Percentiles rank a stretch among this genome's conserved stretches.
Conservation (phyloP, 2,797 vertebrate species). For the Spinus olivaceus region DNA sequence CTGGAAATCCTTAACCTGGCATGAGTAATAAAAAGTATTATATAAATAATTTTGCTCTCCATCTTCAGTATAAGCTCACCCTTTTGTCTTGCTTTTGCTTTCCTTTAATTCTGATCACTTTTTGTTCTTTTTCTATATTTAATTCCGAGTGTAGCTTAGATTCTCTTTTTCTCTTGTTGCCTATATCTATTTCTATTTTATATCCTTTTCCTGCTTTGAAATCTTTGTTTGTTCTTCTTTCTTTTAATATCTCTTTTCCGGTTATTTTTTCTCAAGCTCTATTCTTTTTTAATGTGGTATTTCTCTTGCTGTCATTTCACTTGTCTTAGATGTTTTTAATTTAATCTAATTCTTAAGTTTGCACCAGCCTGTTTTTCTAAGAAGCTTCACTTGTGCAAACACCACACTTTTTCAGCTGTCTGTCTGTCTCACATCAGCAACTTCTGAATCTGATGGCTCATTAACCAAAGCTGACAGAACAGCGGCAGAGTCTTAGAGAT, state of each 20-base stretch:
- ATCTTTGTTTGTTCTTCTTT: background rate
- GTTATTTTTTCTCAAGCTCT: background rate
- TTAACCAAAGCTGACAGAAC: background rate
- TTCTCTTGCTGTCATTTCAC: background rate
- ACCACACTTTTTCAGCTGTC: background rate
- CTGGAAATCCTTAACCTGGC: background rate
- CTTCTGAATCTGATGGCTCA: background rate
- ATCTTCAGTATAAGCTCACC: background rate
- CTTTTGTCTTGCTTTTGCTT: background rate
- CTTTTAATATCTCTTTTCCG: background rate
- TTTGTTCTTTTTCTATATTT: background rate
- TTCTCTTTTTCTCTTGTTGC: background rate
- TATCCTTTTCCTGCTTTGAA: background rate
- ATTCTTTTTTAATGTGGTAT: background rate
- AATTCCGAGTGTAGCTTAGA: background rate
- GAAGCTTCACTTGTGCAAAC: background rate
- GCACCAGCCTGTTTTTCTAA: background rate
- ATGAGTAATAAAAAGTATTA: background rate
- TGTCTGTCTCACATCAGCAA: background rate
- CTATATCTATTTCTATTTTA: background rate
- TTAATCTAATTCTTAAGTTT: background rate
- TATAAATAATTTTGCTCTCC: background rate
- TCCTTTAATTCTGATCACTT: background rate
- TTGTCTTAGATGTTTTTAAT: background rate
- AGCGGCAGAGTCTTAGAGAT: background rate